phyloP scores from a whole-genome alignment of 2,797 vertebrate genomes.

The Hyperoplus immaculatus region DNA sequence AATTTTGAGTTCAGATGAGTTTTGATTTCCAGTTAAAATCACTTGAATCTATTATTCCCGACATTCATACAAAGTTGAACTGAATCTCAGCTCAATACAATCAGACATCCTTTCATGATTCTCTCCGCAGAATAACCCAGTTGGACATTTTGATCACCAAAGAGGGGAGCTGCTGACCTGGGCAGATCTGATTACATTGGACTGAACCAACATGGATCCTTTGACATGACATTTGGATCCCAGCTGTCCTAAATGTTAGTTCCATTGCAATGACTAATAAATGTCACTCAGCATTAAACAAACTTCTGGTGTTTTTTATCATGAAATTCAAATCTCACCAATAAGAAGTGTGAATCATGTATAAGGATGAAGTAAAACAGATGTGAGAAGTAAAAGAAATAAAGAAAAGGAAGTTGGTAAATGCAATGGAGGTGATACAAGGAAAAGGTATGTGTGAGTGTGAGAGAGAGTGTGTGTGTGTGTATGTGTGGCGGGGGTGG shows the following conservation, averaged over 20 bases:
- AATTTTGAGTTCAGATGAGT: background rate
- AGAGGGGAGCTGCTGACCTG: constrained; percentile 75
- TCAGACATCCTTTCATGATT: constrained; percentile 4
- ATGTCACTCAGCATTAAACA: background rate
- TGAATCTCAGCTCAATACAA: background rate
- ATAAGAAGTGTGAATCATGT: background rate
- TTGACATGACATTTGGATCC: background rate
- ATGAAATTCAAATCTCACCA: background rate
- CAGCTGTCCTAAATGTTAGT: background rate
- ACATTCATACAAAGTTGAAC: background rate
- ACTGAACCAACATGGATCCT: background rate
- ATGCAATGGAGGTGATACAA: background rate
- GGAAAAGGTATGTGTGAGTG: background rate
- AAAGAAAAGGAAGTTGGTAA: background rate
- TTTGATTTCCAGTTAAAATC: background rate
- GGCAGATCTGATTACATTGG: background rate
- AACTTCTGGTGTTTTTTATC: background rate
- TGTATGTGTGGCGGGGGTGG: too few species aligned
- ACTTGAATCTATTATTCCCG: background rate
- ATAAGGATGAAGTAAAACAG: background rate
- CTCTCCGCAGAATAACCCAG: constrained; percentile 68
- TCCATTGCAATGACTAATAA: background rate
- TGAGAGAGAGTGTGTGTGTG: too few species aligned
- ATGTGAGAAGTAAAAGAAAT: background rate
- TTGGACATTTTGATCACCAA: constrained; percentile 75